Percentiles rank a stretch among this genome's conserved stretches.
Evolutionary conservation across 1,140 invertebrate genomes (phyloP).

Genomic region (Caenorhabditis brenneri): DNA sequence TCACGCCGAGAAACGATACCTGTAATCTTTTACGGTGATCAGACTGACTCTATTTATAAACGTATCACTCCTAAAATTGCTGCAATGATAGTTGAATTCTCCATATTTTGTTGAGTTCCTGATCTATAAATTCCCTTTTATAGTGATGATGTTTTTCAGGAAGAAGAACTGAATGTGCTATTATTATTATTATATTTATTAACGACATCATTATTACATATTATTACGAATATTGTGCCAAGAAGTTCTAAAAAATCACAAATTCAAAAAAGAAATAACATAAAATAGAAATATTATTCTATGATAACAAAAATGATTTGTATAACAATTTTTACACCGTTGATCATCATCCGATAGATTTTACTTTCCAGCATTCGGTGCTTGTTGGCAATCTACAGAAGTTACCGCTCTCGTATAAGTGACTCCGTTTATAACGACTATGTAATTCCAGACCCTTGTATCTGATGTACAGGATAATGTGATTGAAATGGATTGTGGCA

Average conservation of each 20-base stretch:
- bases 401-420: neutral
- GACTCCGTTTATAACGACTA: neutral
- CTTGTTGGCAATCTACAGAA: neutral
- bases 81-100: neutral
- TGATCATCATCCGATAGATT: neutral
- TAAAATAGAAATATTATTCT: too few species aligned
- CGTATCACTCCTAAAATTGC: neutral
- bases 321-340: too few species aligned
- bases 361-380: neutral
- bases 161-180: neutral
- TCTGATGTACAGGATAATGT: neutral
- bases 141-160: neutral
- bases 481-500: neutral
- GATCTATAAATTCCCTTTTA: neutral
- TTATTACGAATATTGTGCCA: neutral
- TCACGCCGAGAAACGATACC: neutral
- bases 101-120: neutral
- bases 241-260: neutral
- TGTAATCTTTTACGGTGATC: neutral
- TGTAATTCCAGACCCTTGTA: slow-evolving; percentile 3
- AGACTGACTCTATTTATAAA: neutral
- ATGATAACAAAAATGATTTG: too few species aligned
- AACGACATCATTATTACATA: neutral
- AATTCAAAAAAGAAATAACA: too few species aligned
- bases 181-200: neutral